Percentiles rank a stretch among this genome's conserved stretches.
Evolutionary conservation across 30 jellyfish, hydroid and myxozoan species (phyloP).

Genomic region (Rhopilema esculentum): DNA sequence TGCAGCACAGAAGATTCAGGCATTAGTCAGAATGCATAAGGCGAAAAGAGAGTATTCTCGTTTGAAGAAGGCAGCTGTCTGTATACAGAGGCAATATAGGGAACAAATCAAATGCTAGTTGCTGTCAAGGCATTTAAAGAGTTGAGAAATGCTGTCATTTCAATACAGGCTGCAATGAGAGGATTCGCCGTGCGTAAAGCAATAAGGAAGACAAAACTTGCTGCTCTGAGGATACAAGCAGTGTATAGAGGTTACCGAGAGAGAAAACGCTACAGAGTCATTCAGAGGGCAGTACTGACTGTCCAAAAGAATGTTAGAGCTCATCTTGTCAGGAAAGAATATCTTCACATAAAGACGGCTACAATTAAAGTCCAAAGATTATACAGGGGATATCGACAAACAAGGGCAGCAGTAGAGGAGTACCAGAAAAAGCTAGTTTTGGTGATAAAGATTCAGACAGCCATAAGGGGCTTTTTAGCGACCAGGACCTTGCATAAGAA

Average conservation of each 20-base stretch:
- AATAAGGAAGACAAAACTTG: background rate
- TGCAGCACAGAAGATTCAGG: slow-evolving; percentile 60
- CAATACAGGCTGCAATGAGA: slow-evolving; percentile 55
- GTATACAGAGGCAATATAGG: slow-evolving; percentile 41
- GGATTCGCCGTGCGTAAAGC: slow-evolving; percentile 45
- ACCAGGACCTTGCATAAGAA: slow-evolving; percentile 5
- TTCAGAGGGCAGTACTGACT: slow-evolving; percentile 2
- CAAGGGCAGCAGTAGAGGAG: slow-evolving; percentile 6
- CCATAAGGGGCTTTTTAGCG: slow-evolving; percentile 7
- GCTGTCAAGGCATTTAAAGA: background rate
- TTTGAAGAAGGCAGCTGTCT: slow-evolving; percentile 9
- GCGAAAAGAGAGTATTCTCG: slow-evolving; percentile 6
- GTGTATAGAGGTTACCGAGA: background rate
- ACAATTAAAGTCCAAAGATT: slow-evolving; percentile 42
- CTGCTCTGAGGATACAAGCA: slow-evolving; percentile 60
- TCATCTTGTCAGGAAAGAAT: slow-evolving; percentile 13
- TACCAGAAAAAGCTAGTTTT: slow-evolving; percentile 16
- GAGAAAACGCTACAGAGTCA: background rate
- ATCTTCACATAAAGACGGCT: slow-evolving; percentile 16
- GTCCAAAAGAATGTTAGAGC: slow-evolving; percentile 47
- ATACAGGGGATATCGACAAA: slow-evolving; percentile 24
- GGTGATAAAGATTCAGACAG: slow-evolving; percentile 49
- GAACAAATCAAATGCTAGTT: background rate
- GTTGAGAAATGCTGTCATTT: slow-evolving; percentile 13
- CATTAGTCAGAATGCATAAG: slow-evolving; percentile 26